Evolutionary conservation across 2,113 vertebrate genomes (phyloP).

Genomic region (Xenus cinereus): DNA sequence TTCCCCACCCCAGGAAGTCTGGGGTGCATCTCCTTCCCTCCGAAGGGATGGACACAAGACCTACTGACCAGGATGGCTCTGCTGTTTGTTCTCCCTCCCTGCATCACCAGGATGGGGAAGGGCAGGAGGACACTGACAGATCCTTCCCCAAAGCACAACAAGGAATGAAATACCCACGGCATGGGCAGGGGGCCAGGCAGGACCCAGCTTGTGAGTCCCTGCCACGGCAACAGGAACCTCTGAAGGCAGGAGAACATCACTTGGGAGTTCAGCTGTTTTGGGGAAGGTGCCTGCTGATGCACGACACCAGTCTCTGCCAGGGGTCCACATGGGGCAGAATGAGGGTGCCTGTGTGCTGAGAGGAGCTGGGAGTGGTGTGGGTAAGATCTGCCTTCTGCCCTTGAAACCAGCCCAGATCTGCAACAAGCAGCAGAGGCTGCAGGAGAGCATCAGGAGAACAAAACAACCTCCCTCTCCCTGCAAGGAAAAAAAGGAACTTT

Average conservation of each 20-base stretch:
- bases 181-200: background rate
- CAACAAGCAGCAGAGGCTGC: background rate
- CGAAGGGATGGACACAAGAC: background rate
- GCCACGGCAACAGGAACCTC: accelerated
- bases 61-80: background rate
- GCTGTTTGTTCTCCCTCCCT: background rate
- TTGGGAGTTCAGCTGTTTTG: background rate
- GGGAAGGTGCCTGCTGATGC: background rate
- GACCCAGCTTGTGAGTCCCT: background rate
- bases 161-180: background rate
- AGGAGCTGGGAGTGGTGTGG: background rate
- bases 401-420: background rate
- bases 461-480: background rate
- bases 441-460: background rate
- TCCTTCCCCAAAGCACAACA: background rate
- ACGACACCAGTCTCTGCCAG: accelerated
- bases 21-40: background rate
- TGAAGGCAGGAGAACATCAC: background rate
- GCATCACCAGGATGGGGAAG: background rate
- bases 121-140: accelerated
- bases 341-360: background rate
- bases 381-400: background rate
- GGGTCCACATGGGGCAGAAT: background rate
- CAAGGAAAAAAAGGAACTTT: background rate
- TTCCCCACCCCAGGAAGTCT: background rate